These are phyloP conservation scores for Caranx ignobilis DNA, from an alignment of 2,113 vertebrate species.

Conservation along the genomic window DNA sequence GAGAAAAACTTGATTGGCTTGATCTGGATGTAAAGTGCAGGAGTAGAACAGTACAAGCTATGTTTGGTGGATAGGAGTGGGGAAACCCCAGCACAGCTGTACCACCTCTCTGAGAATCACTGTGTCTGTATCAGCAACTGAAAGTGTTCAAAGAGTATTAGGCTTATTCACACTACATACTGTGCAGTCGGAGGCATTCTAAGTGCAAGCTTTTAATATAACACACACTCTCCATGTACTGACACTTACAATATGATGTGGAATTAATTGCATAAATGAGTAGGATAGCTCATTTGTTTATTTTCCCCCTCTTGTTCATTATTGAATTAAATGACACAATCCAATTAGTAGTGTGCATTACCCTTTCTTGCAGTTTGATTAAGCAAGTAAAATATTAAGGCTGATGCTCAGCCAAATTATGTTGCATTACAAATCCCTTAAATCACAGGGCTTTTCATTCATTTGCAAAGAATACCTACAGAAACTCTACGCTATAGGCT, in stretches of 20 bases:
- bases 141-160: slow-evolving; percentile 15
- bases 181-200: slow-evolving; percentile 18
- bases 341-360: slow-evolving; percentile 80
- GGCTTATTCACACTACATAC: slow-evolving; percentile 22
- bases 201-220: slow-evolving; percentile 48
- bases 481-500: slow-evolving; percentile 20
- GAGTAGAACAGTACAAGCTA: slow-evolving; percentile 13
- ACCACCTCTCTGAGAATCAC: neutral
- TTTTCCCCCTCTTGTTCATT: slow-evolving; percentile 64
- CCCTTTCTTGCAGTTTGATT: slow-evolving; percentile 77
- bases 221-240: slow-evolving; percentile 31
- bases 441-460: slow-evolving; percentile 65
- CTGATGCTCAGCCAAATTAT: slow-evolving; percentile 75
- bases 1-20: slow-evolving; percentile 15
- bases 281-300: slow-evolving; percentile 73
- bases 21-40: slow-evolving; percentile 19
- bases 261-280: slow-evolving; percentile 78
- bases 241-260: slow-evolving; percentile 65
- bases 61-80: slow-evolving; percentile 16
- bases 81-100: slow-evolving; percentile 1
- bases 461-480: slow-evolving; percentile 45
- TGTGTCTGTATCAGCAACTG: neutral
- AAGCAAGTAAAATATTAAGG: slow-evolving; percentile 77
- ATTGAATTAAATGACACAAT: slow-evolving; percentile 82
- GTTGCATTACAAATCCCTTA: slow-evolving; percentile 73